Evolutionary conservation across 2,888 invertebrate species (phyloP), one percentile per base, ranked within the genome.

Genomic region (Campopleginae sp.): DNA sequence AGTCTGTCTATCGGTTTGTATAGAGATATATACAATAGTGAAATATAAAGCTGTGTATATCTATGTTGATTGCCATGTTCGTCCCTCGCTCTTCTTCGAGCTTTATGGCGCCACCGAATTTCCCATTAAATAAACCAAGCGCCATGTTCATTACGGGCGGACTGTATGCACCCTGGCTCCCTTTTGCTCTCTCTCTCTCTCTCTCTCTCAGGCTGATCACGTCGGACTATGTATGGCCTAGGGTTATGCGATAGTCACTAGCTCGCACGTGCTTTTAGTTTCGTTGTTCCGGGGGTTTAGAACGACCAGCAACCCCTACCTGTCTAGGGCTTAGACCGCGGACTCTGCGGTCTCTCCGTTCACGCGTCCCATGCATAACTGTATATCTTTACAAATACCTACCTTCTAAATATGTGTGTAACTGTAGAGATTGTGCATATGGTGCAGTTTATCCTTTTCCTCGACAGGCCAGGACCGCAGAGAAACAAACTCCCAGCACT

Each of bases 121-220:
- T 92, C 92, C 93, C 93, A 93, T 93, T 93, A 93, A 93, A 93
- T 93, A 93, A 93, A 93, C 82, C 93, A 93, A 93, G 92, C 93
- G 90, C 91, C 90, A 92, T 92, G 92, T 93, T 92, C 92, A 92
- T 93, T 93, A 92, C 92, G 87, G 90, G 88, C 89, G 83, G 88
- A 86, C 87, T 78, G 80, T 68, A 77, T 38, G 19, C 48, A n/a
- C n/a, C n/a, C n/a, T n/a, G n/a, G n/a, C 80, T 23, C 54, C 66
- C 72, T n/a, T 46, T 71, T n/a, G n/a, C 77, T 77, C 72, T 66
- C 51, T 61, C 81, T 75, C 80, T 68, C 23, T 54, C 80, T 63
- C 77, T 65, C 38, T 46, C 79, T 65, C 81, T 68, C 63, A 66
- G 27, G 68, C 72, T 76, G 81, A 88, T 86, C 84, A 80, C 81